Evolutionary conservation across 1,140 invertebrate genomes (phyloP), one percentile per base, ranked within the genome.

Genomic region (Drosophila littoralis): DNA sequence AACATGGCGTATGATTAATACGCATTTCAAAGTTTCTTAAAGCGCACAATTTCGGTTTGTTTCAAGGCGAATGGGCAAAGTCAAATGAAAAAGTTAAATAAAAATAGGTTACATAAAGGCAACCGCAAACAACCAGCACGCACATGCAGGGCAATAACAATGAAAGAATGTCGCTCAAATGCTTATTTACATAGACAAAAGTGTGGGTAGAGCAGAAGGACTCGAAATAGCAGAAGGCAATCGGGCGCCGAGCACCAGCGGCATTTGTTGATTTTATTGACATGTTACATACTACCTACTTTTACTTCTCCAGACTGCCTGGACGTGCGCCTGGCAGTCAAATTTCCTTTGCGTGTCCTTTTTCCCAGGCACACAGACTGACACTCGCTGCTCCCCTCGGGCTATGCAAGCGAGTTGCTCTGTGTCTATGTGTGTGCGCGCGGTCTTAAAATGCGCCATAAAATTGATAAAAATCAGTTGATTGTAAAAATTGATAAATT

Each of bases 401-500:
- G 61, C 17, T 55, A 10, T 61, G 8, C 10, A n/a, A 9, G 46
- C 46, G 32, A 15, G 12, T 15, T 8, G 1, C 38, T 17, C 38
- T 55, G 51, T 55, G 17, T 33, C 10, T 42, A 28, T 57, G 57
- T 61, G 40, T 48, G 65, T 61, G 57, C 58, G 75, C 55, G 75
- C 77, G 75, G 70, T 72, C 81, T 73, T 89, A 84, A 89, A 89
- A 89, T 81, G 84, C 85, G 77, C 84, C 80, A 89, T 89, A 81
- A 89, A 89, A 89, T 89, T 89, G 84, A 89, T 89, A 88, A 89
- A 89, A 89, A 89, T 89, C 84, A 89, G 84, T 89, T 89, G 84
- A 89, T 89, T 89, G 84, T 89, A 89, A 84, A 89, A 89, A 89
- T 89, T 89, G 84, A 89, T 89, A 89, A 89, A 89, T 89, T 89